Evolutionary conservation across 2,113 vertebrate genomes (phyloP), one percentile per base, ranked within the genome.

Genomic region (Urocynchramus pylzowi): DNA sequence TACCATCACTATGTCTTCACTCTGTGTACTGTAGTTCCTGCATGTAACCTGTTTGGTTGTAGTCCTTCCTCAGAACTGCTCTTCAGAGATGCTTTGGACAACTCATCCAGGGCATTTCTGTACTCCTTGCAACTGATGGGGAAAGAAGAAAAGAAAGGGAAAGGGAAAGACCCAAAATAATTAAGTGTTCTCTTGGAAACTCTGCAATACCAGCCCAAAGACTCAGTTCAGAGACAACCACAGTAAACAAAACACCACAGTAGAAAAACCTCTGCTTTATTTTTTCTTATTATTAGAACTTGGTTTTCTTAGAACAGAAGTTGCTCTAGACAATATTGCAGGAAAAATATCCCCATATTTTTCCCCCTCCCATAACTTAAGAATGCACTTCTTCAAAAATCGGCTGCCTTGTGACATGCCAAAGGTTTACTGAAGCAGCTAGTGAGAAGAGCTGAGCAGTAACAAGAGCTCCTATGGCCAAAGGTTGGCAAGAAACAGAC

Each of bases 111-210:
- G 39, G 99, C 99, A 11, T 98, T 99, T 98, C 99, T 99, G 95
- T 99, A 99, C 94, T 99, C 99, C 94, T 99, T 99, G 94, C 99
- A 99, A 95, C 99, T 99, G 85, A 49, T 93, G 52, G 47, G 7
- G 16, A 64, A 71, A 93, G 22, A 45, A 30, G 5, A 26, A 27
- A 49, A 23, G 3, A 28, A n/a, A 10, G 5, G 16, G 12, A 20
- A 10, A 17, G 9, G 7, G 10, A 8, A 68, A 60, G 3, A 7
- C 10, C 7, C 13, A 54, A 31, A 44, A 47, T 1, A 45, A 41
- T 50, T 59, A 95, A 13, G 8, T 21, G 2, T 42, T 74, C 23
- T 77, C 54, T 61, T 16, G 21, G 13, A 87, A 42, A 69, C 12
- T 53, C 33, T 42, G 33, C 28, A 87, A 74, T 11, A 88, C 11